Percentiles rank a stretch among this genome's conserved stretches.
These are phyloP conservation scores for Clytia hemisphaerica DNA, from an alignment of 30 jellyfish, hydroid and myxozoan genomes.

Conservation along the genomic window DNA sequence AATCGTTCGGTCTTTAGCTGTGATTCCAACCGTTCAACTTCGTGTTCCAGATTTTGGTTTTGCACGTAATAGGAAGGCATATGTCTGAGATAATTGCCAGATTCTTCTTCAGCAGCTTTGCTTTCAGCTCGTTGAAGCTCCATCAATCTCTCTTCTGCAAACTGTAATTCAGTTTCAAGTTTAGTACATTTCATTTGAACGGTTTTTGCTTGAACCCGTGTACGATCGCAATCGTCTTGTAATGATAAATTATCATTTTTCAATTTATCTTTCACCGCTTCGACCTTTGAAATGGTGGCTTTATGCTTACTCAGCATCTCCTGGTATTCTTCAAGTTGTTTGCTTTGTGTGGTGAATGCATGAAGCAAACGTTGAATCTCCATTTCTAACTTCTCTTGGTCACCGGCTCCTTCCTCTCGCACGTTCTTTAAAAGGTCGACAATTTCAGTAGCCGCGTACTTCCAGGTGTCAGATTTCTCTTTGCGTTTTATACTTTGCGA, in stretches of 20 bases:
- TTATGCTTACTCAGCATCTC: background rate
- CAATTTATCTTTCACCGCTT: constrained; percentile 21
- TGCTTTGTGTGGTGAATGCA: constrained; percentile 47
- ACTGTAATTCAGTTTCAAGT: too few species aligned
- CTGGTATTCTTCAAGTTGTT: constrained; percentile 28
- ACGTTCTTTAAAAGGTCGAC: constrained; percentile 47
- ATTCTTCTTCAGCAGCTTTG: too few species aligned
- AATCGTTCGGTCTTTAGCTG: too few species aligned
- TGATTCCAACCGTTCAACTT: too few species aligned
- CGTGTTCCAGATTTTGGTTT: too few species aligned
- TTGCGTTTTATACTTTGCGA: constrained; percentile 2
- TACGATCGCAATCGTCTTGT: constrained; percentile 35
- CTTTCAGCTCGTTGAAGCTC: too few species aligned
- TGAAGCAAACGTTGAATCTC: constrained; percentile 42
- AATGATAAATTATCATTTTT: constrained; percentile 34
- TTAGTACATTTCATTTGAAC: constrained; percentile 7
- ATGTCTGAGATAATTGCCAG: too few species aligned
- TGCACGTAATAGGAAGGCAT: too few species aligned
- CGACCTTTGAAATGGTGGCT: constrained; percentile 12
- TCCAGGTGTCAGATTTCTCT: constrained; percentile 56
- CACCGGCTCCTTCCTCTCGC: constrained; percentile 58
- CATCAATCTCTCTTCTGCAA: too few species aligned
- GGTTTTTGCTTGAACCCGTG: constrained; percentile 16
- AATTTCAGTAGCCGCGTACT: constrained; percentile 52
- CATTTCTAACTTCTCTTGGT: constrained; percentile 45